Conservation (phyloP, 2,113 vertebrate genomes). For the human (Homo sapiens) region GRCh38 chr14:68915001-68915500, state of each 20-base stretch:
- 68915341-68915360: not conserved
- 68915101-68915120: not conserved
- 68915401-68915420: not conserved
- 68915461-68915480: not conserved
- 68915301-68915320: not conserved
- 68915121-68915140: not conserved
- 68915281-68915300: accelerated
- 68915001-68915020: not conserved
- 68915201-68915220: not conserved
- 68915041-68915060: not conserved
- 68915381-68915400: not conserved
- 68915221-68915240: not conserved
- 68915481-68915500: not conserved
- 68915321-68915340: accelerated
- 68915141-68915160: not conserved
- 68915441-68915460: not conserved
- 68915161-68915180: not conserved
- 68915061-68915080: not conserved
- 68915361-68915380: not conserved
- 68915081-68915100: not conserved
- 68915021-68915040: not conserved
- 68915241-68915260: not conserved
- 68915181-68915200: not conserved
- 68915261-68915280: not conserved
- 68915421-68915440: not conserved